Conservation (phyloP, 2,797 vertebrate genomes). For the Muscicapa comitata region DNA sequence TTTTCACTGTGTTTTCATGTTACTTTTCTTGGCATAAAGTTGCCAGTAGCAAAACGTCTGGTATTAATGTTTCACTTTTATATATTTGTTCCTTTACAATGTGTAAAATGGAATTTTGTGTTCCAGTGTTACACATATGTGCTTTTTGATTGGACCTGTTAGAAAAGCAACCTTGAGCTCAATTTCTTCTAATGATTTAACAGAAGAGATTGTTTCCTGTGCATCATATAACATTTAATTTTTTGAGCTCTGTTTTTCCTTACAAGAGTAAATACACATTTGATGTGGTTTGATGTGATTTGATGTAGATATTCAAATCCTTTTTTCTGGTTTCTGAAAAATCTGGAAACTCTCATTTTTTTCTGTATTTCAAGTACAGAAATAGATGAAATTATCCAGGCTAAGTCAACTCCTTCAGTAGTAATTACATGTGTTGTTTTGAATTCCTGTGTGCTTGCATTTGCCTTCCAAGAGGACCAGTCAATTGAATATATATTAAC, state of each 20-base stretch:
- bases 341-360: not conserved
- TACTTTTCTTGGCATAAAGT: not conserved
- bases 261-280: not conserved
- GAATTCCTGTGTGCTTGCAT: not conserved
- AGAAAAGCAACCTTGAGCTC: not conserved
- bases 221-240: not conserved
- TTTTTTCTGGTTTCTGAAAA: not conserved
- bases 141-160: not conserved
- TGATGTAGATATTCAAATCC: not conserved
- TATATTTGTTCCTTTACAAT: not conserved
- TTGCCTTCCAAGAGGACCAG: not conserved
- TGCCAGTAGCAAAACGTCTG: not conserved
- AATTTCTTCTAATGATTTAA: not conserved
- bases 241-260: not conserved
- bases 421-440: not conserved
- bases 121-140: not conserved
- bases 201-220: not conserved
- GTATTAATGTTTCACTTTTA: not conserved
- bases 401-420: not conserved
- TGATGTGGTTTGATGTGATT: not conserved
- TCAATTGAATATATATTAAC: not conserved
- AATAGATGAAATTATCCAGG: not conserved
- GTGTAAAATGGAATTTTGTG: not conserved
- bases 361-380: not conserved
- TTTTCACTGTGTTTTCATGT: not conserved